A percentile compares a stretch with the other conserved stretches of the same genome.
Evolutionary conservation across 2,888 invertebrate species (phyloP).

Genomic region (Disparrhopalites patrizii): DNA sequence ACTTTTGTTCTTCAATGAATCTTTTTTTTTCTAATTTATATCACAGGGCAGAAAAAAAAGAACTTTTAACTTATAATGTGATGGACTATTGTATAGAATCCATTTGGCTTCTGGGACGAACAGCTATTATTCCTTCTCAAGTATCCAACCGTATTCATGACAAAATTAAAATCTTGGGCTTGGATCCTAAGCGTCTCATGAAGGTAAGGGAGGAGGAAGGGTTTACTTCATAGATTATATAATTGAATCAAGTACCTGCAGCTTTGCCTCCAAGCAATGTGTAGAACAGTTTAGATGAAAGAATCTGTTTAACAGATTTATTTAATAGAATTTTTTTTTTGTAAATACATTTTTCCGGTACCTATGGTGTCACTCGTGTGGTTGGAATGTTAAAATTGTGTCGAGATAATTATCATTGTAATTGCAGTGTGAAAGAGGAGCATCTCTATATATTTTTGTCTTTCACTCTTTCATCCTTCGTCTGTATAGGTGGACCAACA

Average conservation of each 20-base stretch:
- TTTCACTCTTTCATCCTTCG: too few relatives aligned
- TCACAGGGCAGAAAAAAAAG: background rate
- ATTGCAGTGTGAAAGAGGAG: too few relatives aligned
- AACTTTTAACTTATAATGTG: constrained; percentile 1
- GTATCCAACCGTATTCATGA: constrained; percentile 46
- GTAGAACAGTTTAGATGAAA: too few relatives aligned
- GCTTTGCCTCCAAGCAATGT: too few relatives aligned
- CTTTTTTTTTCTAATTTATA: background rate
- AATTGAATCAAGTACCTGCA: too few relatives aligned
- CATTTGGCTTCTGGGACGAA: constrained; percentile 47
- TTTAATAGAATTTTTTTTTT: too few relatives aligned
- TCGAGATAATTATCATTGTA: background rate
- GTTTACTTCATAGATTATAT: too few relatives aligned
- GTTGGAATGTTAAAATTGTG: too few relatives aligned
- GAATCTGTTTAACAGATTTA: too few relatives aligned
- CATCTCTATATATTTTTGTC: too few relatives aligned
- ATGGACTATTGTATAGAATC: constrained; percentile 34
- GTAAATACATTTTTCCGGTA: too few relatives aligned
- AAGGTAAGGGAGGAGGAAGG: constrained; percentile 33
- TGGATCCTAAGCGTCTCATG: constrained; percentile 46
- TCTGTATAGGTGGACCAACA: constrained; percentile 43
- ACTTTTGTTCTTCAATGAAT: background rate
- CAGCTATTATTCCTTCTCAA: constrained; percentile 46
- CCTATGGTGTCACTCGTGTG: too few relatives aligned
- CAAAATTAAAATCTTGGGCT: constrained; percentile 46